phyloP scores from a whole-genome alignment of 2,797 vertebrate species.

The Argentina silus region DNA sequence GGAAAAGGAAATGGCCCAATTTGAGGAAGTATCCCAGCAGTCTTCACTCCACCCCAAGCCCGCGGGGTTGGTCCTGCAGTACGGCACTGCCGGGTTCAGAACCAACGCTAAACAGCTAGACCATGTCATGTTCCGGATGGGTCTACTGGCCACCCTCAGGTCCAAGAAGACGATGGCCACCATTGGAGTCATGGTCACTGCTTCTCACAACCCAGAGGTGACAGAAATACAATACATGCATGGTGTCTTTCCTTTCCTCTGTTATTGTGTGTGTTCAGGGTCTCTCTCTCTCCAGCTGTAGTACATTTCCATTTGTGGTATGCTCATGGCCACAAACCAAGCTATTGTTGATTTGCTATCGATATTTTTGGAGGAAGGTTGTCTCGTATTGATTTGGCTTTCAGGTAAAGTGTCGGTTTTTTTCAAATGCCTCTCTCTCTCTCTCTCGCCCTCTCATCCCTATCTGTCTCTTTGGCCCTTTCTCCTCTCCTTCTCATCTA shows the following conservation, averaged over 20 bases:
- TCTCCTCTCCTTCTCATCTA: neutral
- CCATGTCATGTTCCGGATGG: constrained; percentile 96
- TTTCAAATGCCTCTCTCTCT: too few relatives aligned
- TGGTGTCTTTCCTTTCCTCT: neutral
- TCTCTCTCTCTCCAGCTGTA: neutral
- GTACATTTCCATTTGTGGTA: constrained; percentile 2
- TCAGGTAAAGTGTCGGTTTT: neutral
- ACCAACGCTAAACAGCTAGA: constrained; percentile 80
- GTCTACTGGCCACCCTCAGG: constrained; percentile 85
- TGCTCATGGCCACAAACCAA: neutral
- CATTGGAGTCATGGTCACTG: constrained; percentile 96
- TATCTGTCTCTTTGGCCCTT: neutral
- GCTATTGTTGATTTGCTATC: neutral
- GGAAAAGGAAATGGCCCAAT: constrained; percentile 79
- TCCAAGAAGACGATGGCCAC: constrained; percentile 84
- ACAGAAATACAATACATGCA: neutral
- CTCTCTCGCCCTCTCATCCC: too few relatives aligned
- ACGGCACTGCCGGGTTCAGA: constrained; percentile 95
- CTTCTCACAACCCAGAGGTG: constrained; percentile 97
- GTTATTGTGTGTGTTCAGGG: neutral
- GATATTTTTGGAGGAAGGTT: constrained; percentile 20
- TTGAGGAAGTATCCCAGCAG: constrained; percentile 71
- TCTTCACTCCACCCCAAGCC: constrained; percentile 83
- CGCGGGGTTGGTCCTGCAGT: constrained; percentile 82
- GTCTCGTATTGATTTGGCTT: constrained; percentile 16